Conservation (phyloP, 2,797 vertebrate genomes). For the Acrocephalus scirpaceus region DNA sequence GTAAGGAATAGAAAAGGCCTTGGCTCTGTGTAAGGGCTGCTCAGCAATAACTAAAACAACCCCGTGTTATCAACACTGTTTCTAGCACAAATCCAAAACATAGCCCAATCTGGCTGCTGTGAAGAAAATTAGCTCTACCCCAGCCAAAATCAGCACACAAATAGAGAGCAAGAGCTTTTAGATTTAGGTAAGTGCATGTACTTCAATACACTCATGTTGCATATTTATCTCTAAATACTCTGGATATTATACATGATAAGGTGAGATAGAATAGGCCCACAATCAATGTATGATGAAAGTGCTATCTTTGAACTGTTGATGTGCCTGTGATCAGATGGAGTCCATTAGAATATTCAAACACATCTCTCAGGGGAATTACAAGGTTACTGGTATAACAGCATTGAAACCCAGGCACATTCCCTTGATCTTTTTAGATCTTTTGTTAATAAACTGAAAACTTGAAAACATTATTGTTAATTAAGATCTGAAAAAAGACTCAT, state of each 20-base stretch:
- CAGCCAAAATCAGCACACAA: not conserved
- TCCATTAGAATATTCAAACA: constrained; percentile 36
- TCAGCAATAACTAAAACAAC: not conserved
- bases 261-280: not conserved
- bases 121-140: not conserved
- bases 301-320: not conserved
- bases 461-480: constrained; percentile 53
- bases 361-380: constrained; percentile 17
- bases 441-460: constrained; percentile 36
- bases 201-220: not conserved
- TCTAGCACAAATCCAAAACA: not conserved
- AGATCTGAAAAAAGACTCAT: constrained; percentile 25
- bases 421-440: constrained; percentile 43
- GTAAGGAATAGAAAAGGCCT: not conserved
- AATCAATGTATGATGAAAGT: not conserved
- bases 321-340: not conserved
- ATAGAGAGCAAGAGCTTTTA: not conserved
- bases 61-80: not conserved
- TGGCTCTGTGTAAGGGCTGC: not conserved
- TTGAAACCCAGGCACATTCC: not conserved
- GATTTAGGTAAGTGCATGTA: not conserved
- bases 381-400: not conserved
- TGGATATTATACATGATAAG: not conserved
- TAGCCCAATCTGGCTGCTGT: not conserved
- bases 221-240: not conserved